phyloP scores from a whole-genome alignment of 2,888 invertebrate genomes.

The Aricia artaxerxes region DNA sequence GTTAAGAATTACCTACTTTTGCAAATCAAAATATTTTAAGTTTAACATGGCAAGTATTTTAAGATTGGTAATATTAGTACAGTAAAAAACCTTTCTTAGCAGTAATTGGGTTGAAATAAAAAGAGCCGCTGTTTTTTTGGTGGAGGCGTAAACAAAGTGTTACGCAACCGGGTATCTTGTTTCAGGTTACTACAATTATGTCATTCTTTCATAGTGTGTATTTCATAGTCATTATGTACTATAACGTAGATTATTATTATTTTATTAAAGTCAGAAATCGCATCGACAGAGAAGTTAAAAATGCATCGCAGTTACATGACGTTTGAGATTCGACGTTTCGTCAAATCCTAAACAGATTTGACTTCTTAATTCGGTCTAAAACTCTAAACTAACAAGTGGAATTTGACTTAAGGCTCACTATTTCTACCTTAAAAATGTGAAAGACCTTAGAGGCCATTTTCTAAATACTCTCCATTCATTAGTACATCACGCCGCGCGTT shows the following conservation, averaged over 20 bases:
- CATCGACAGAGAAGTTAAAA: too few relatives aligned
- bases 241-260: background rate
- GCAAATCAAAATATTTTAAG: too few relatives aligned
- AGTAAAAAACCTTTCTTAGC: background rate
- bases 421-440: background rate
- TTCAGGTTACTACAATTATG: background rate
- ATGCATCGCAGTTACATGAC: too few relatives aligned
- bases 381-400: too few relatives aligned
- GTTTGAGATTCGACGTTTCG: too few relatives aligned
- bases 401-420: background rate
- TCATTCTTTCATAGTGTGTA: background rate
- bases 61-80: background rate
- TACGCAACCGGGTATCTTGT: background rate
- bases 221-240: background rate
- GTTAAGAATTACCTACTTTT: too few relatives aligned
- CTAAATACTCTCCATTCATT: background rate
- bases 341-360: too few relatives aligned
- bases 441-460: background rate
- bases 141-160: background rate
- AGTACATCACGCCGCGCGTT: conserved; percentile 3
- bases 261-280: background rate
- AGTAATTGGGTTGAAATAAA: background rate
- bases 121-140: background rate
- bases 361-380: too few relatives aligned
- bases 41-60: too few relatives aligned